Evolutionary conservation across 2,888 invertebrate genomes (phyloP).

Genomic region (Hydriomena furcata): DNA sequence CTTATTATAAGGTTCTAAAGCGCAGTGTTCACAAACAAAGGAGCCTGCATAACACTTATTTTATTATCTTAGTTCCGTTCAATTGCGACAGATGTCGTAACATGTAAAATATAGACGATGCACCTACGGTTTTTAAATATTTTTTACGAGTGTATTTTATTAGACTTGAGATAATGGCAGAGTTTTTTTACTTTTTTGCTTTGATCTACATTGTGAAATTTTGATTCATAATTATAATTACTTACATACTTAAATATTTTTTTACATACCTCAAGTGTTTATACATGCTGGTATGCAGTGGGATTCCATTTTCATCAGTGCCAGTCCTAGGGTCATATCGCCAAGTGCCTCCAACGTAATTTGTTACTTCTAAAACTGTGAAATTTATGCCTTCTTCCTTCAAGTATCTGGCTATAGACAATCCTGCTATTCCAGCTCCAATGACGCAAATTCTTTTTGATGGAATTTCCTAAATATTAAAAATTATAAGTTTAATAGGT

Average conservation of each 20-base stretch:
- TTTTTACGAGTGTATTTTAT: too few relatives aligned
- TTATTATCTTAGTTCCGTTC: conserved; percentile 9
- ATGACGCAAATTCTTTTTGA: conserved; percentile 64
- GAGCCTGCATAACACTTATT: too few relatives aligned
- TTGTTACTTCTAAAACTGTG: conserved; percentile 66
- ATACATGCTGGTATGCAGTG: conserved; percentile 88
- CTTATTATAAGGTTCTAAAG: too few relatives aligned
- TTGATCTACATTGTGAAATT: too few relatives aligned
- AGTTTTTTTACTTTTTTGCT: too few relatives aligned
- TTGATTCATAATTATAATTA: too few relatives aligned
- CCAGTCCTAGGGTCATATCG: conserved; percentile 76
- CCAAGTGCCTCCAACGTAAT: conserved; percentile 74
- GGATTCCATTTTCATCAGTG: conserved; percentile 80
- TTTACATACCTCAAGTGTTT: conserved; percentile 82
- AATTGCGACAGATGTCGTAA: conserved; percentile 15
- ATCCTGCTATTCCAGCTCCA: conserved; percentile 71
- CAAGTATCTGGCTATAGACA: conserved; percentile 66
- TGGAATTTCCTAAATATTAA: conserved; percentile 26
- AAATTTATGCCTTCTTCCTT: conserved; percentile 66
- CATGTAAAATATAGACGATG: too few relatives aligned
- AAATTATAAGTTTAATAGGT: neutral
- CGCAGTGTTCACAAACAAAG: too few relatives aligned
- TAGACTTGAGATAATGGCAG: neutral
- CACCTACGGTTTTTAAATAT: too few relatives aligned
- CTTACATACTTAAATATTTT: too few relatives aligned